Percentiles rank a stretch among this genome's conserved stretches.
Conservation (phyloP, 2,797 vertebrate genomes). For the Tolypeutes matacus region DNA sequence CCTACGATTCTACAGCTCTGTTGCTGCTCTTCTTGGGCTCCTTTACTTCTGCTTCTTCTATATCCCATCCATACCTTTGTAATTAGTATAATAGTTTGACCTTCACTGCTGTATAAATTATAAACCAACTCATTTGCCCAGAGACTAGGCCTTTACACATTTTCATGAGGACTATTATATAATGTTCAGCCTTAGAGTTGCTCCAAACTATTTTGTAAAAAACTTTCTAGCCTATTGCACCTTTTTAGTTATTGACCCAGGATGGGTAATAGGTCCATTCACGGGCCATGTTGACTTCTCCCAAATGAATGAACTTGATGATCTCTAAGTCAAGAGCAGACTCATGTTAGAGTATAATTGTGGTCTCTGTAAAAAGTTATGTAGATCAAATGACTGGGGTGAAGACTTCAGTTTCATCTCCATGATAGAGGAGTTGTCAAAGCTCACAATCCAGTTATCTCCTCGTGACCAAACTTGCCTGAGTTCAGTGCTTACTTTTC, state of each 20-base stretch:
- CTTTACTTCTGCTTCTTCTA: background rate
- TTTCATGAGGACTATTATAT: background rate
- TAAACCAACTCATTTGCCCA: background rate
- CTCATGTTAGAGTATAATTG: background rate
- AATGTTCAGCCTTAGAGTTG: background rate
- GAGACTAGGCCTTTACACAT: background rate
- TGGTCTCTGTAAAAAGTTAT: background rate
- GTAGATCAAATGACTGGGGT: background rate
- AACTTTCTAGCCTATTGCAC: background rate
- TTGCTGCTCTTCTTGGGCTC: background rate
- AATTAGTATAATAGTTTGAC: background rate
- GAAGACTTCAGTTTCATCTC: background rate
- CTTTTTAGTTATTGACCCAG: background rate
- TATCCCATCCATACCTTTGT: background rate
- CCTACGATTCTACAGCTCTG: background rate
- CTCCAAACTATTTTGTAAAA: background rate
- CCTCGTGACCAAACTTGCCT: background rate
- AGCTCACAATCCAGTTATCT: background rate
- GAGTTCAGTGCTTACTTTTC: background rate
- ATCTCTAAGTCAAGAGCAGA: background rate
- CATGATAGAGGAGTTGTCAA: background rate
- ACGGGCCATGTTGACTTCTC: background rate
- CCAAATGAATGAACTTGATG: background rate
- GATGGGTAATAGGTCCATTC: background rate
- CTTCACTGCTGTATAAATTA: background rate